Evolutionary conservation across 2,113 vertebrate species (phyloP).

Genomic region (Tricholaema leucomelas): DNA sequence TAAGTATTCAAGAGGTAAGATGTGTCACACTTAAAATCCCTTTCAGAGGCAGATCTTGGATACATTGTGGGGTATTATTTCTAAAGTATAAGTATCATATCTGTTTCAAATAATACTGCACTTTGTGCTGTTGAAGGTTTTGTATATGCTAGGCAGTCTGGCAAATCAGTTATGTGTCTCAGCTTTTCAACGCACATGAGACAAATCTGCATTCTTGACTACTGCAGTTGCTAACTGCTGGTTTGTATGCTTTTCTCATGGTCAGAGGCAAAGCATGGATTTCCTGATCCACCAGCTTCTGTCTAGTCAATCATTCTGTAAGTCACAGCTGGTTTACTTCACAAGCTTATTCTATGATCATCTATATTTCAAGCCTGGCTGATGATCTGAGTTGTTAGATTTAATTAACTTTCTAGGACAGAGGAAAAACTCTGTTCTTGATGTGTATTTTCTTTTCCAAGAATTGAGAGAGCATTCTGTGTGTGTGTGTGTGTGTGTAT

Average conservation of each 20-base stretch:
- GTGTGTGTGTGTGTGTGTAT: too few species aligned
- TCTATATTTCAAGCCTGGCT: not conserved
- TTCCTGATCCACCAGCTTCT: not conserved
- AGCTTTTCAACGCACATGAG: not conserved
- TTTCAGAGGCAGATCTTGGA: not conserved
- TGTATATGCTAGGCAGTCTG: not conserved
- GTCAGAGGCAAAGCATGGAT: not conserved
- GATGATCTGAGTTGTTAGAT: not conserved
- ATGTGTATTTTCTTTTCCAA: not conserved
- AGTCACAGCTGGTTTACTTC: not conserved
- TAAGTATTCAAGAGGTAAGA: slow-evolving; percentile 8
- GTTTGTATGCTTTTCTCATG: not conserved
- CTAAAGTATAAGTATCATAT: slow-evolving; percentile 23
- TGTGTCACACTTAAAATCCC: not conserved
- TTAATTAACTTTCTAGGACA: not conserved
- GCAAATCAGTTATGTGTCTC: not conserved
- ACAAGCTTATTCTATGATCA: not conserved
- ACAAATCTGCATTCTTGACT: not conserved
- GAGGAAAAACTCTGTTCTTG: not conserved
- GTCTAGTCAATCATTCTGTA: not conserved
- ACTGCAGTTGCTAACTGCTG: not conserved
- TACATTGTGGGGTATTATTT: slow-evolving; percentile 7
- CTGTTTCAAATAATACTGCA: slow-evolving; percentile 6
- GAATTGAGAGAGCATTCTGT: not conserved
- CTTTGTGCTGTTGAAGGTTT: slow-evolving; percentile 17